Evolutionary conservation across 2,888 invertebrate species (phyloP).

Genomic region (Pyrochroa serraticornis): DNA sequence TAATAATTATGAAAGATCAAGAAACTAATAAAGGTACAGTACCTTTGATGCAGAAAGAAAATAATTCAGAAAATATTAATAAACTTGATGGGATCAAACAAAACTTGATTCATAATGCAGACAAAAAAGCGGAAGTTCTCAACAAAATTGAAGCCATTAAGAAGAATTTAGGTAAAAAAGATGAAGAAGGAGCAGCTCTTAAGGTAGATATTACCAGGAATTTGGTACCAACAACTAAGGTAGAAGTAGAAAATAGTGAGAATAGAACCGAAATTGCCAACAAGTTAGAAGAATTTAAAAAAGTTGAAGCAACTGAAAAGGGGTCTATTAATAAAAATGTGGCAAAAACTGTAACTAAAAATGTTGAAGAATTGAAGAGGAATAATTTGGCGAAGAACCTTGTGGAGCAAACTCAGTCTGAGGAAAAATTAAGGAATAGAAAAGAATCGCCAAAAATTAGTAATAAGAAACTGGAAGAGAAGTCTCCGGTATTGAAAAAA

Average conservation of each 20-base stretch:
- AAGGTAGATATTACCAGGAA: background rate
- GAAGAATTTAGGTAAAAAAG: background rate
- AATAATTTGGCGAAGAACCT: background rate
- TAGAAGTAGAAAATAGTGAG: background rate
- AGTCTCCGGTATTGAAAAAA: background rate
- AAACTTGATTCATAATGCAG: no score
- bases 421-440: slow-evolving; percentile 20
- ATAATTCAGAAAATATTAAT: no score
- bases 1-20: no score
- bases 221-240: background rate
- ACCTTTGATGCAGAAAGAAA: no score
- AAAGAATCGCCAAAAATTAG: background rate
- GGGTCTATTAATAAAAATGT: slow-evolving; percentile 6
- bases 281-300: background rate
- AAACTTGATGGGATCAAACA: no score
- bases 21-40: no score
- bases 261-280: background rate
- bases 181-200: background rate
- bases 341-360: slow-evolving; percentile 9
- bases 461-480: background rate
- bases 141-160: background rate
- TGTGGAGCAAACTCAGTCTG: slow-evolving; percentile 12
- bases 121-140: no score
- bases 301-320: slow-evolving; percentile 3
- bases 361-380: slow-evolving; percentile 14